phyloP scores from a whole-genome alignment of 2,113 vertebrate genomes.

The Elgaria multicarinata region DNA sequence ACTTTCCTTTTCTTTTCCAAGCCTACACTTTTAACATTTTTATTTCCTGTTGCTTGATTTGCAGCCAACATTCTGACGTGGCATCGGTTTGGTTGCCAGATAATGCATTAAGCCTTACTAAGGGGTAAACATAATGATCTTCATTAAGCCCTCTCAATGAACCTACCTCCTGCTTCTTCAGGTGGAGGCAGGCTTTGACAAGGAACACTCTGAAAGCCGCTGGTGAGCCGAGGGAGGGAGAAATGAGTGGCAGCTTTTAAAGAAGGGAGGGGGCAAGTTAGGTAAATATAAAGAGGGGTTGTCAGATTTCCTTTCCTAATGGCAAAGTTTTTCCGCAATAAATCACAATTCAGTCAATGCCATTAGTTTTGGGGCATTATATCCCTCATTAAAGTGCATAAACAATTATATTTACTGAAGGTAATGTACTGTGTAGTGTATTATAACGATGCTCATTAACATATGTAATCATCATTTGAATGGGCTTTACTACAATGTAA shows the following conservation, averaged over 20 bases:
- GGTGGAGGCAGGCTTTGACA: constrained; percentile 76
- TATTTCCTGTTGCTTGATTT: constrained; percentile 77
- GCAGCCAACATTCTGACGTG: constrained; percentile 79
- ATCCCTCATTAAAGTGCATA: constrained; percentile 87
- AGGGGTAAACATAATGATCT: constrained; percentile 84
- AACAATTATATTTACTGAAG: constrained; percentile 92
- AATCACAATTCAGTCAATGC: constrained; percentile 86
- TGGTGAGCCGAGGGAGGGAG: constrained; percentile 71
- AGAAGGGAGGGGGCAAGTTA: constrained; percentile 71
- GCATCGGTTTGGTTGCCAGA: constrained; percentile 82
- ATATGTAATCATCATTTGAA: constrained; percentile 89
- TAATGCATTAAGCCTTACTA: constrained; percentile 81
- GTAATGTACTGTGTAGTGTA: constrained; percentile 88
- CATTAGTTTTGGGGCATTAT: constrained; percentile 86
- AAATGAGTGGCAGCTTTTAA: constrained; percentile 79
- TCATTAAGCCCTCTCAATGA: constrained; percentile 81
- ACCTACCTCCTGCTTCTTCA: constrained; percentile 82
- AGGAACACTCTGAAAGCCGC: constrained; percentile 68
- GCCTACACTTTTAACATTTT: constrained; percentile 73
- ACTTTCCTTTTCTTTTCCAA: constrained; percentile 72
- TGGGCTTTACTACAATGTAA: constrained; percentile 86
- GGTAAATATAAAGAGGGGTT: constrained; percentile 77
- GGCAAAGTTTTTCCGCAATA: constrained; percentile 83
- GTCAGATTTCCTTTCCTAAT: constrained; percentile 80
- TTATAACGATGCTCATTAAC: constrained; percentile 88